These are phyloP conservation scores for Cheirogaleus major DNA, from an alignment of 2,797 vertebrate species.

Conservation along the genomic window DNA sequence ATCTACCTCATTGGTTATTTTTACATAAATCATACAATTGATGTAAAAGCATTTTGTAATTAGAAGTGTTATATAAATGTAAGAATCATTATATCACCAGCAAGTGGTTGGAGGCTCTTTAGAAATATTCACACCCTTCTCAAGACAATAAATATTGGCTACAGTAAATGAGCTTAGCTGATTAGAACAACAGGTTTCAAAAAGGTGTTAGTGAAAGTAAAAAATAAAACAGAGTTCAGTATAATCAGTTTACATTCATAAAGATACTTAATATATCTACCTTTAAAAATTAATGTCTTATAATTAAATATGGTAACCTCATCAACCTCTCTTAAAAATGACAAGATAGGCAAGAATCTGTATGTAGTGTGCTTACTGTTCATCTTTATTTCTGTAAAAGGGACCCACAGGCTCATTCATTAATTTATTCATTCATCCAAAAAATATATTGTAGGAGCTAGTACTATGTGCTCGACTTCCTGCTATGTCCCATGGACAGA, in stretches of 20 bases:
- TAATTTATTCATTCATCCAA: background rate
- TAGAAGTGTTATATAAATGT: background rate
- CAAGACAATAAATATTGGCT: background rate
- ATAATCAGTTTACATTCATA: background rate
- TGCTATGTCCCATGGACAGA: background rate
- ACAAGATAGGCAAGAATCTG: background rate
- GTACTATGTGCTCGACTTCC: background rate
- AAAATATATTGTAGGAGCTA: background rate
- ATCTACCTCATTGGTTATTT: background rate
- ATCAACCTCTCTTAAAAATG: background rate
- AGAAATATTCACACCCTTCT: background rate
- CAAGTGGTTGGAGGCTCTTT: background rate
- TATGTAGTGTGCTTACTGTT: background rate
- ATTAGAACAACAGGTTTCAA: background rate
- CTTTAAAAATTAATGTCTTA: background rate
- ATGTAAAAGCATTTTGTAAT: background rate
- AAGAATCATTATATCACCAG: background rate
- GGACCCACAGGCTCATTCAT: background rate
- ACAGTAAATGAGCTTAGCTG: background rate
- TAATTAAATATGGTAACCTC: background rate
- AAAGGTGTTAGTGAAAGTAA: background rate
- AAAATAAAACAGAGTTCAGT: background rate
- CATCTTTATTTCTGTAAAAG: background rate
- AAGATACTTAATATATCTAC: background rate
- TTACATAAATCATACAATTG: background rate